Evolutionary conservation across 2,888 invertebrate species (phyloP).

Genomic region (Eristalis arbustorum): DNA sequence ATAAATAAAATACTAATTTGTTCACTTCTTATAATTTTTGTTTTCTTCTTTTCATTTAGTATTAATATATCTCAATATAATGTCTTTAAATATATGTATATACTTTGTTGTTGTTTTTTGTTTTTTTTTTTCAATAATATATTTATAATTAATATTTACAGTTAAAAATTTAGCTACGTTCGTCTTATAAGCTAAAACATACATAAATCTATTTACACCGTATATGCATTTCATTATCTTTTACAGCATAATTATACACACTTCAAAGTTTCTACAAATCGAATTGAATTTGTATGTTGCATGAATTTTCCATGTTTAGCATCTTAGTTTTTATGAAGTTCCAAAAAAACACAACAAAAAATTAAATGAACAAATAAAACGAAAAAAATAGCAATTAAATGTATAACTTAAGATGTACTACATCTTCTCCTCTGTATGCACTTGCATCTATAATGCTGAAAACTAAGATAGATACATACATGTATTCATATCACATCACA

Average conservation of each 20-base stretch:
- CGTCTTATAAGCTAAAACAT: slow-evolving; percentile 49
- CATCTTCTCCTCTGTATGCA: not conserved
- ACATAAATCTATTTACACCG: slow-evolving; percentile 56
- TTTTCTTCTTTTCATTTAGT: slow-evolving; percentile 47
- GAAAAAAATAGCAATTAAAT: not conserved
- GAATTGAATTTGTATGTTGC: slow-evolving; percentile 32
- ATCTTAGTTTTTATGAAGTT: slow-evolving; percentile 25
- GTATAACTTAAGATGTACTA: not conserved
- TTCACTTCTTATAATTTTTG: slow-evolving; percentile 61
- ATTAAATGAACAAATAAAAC: not conserved
- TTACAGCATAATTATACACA: slow-evolving; percentile 14
- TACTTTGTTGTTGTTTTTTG: slow-evolving; percentile 35
- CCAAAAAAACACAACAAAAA: not conserved
- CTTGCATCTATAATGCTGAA: not conserved
- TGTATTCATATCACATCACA: not conserved
- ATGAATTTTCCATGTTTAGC: slow-evolving; percentile 50
- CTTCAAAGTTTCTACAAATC: slow-evolving; percentile 54
- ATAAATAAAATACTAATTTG: slow-evolving; percentile 78
- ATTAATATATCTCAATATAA: slow-evolving; percentile 72
- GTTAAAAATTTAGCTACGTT: slow-evolving; percentile 69
- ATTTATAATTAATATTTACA: slow-evolving; percentile 68
- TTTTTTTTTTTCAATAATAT: slow-evolving; percentile 54
- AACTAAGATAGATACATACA: not conserved
- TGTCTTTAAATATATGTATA: slow-evolving; percentile 68
- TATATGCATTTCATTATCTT: slow-evolving; percentile 54